Base-by-base conservation (phyloP, 1,140 invertebrate species). In the Scaptodrosophila lebanonensis region DNA sequence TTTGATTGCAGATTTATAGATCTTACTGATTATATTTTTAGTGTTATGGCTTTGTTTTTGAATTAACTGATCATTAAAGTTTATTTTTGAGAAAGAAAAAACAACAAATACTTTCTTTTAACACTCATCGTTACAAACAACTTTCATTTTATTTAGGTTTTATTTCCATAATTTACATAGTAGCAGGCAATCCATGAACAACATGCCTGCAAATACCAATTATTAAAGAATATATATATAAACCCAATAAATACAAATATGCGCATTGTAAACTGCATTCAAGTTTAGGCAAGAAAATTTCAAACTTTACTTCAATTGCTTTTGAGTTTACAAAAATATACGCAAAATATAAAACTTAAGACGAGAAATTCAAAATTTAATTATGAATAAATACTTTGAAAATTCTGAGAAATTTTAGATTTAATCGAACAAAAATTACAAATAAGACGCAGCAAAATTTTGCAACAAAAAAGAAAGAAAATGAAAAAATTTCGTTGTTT, bases 401-500 rank as follows among this genome's bases (percentile, higher is more conserved):
- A 57, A 56, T 57, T 49, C 49, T 20, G 11, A 57, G 15, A 66
- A 66, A 66, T 53, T 75, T 68, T 53, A 17, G 53, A 75, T 62
- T 53, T 38, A 47, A 13, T 13, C 9, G 33, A 66, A 67, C 15
- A 56, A 66, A 63, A 56, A 32, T 75, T 69, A 51, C 40, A 64
- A 48, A 83, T 82, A 83, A 70, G 70, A 77, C 57, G 76, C 68
- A 79, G 63, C 71, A 57, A 82, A 83, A 82, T 73, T 72, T 32
- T 57, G 35, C 35, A 36, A 42, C 50, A 35, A 36, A 32, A 30
- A 42, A 56, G 71, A 54, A 51, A 30, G 16, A 52, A 49, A 65
- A 57, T 47, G 15, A 59, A 29, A 51, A 68, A 58, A 66, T 83
- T 83, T 85, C 54, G 83, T 85, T 85, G 83, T 85, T 85, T 85